Evolutionary conservation across 2,113 vertebrate genomes (phyloP).

Genomic region (Phrynocephalus versicolor): DNA sequence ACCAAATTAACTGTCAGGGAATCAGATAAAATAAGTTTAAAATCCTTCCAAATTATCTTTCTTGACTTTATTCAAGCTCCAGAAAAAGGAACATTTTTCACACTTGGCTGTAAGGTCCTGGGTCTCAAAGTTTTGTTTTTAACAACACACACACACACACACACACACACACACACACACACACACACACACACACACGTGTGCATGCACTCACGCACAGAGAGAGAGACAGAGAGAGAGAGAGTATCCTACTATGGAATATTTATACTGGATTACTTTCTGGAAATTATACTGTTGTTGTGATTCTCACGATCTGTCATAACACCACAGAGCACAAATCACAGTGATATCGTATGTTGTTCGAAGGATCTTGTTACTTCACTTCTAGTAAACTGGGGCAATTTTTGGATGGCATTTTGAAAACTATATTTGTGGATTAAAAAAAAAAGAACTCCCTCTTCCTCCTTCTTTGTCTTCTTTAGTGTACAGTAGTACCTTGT

Average conservation of each 20-base stretch:
- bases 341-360: not conserved
- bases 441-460: not conserved
- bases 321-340: not conserved
- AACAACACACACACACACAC: not conserved
- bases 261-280: not conserved
- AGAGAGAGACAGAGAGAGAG: too few relatives aligned
- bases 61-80: constrained; percentile 69
- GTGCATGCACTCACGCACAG: too few relatives aligned
- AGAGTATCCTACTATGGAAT: too few relatives aligned
- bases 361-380: not conserved
- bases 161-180: too few relatives aligned
- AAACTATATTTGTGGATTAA: not conserved
- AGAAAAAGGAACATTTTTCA: constrained; percentile 65
- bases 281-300: not conserved
- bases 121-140: not conserved
- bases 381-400: not conserved
- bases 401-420: not conserved
- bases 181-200: too few relatives aligned
- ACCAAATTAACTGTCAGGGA: constrained; percentile 83
- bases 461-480: not conserved
- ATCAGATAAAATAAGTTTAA: constrained; percentile 82
- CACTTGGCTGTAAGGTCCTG: constrained; percentile 33
- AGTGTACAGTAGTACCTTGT: too few relatives aligned
- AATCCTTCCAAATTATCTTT: constrained; percentile 80
- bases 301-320: not conserved